These are phyloP conservation scores for Aricia artaxerxes DNA, from an alignment of 2,888 invertebrate genomes.

Conservation along the genomic window DNA sequence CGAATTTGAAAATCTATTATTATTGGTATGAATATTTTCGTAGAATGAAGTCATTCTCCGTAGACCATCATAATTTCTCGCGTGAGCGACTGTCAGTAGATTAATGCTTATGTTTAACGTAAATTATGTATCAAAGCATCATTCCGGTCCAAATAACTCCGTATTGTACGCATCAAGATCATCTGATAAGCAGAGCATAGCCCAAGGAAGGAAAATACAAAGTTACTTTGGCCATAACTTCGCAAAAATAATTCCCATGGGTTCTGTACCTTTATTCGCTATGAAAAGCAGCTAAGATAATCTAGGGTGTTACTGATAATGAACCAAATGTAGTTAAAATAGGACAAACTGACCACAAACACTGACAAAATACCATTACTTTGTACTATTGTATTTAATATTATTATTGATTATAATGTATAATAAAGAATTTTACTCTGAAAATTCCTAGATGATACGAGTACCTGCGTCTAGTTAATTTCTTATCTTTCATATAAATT, in stretches of 20 bases:
- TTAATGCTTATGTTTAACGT: constrained; percentile 3
- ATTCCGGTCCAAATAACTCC: background rate
- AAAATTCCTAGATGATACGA: too few relatives aligned
- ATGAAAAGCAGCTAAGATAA: too few relatives aligned
- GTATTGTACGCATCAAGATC: constrained; percentile 13
- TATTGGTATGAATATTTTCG: background rate
- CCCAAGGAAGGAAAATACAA: background rate
- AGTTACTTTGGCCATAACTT: background rate
- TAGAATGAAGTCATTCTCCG: background rate
- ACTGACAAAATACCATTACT: too few relatives aligned
- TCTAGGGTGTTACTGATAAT: too few relatives aligned
- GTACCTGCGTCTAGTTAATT: too few relatives aligned
- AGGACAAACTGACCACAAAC: too few relatives aligned
- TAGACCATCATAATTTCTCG: background rate
- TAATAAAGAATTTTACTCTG: too few relatives aligned
- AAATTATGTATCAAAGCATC: constrained; percentile 13
- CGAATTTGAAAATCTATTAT: background rate
- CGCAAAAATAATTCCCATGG: background rate
- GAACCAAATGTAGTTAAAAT: too few relatives aligned
- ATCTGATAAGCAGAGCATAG: constrained; percentile 6
- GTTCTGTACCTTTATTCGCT: background rate
- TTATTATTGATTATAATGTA: too few relatives aligned
- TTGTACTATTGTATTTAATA: too few relatives aligned
- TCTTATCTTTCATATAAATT: too few relatives aligned
- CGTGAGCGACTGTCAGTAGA: constrained; percentile 2